Evolutionary conservation across 2,797 vertebrate genomes (phyloP), one percentile per base, ranked within the genome.

Genomic region (Neopelma chrysocephalum): DNA sequence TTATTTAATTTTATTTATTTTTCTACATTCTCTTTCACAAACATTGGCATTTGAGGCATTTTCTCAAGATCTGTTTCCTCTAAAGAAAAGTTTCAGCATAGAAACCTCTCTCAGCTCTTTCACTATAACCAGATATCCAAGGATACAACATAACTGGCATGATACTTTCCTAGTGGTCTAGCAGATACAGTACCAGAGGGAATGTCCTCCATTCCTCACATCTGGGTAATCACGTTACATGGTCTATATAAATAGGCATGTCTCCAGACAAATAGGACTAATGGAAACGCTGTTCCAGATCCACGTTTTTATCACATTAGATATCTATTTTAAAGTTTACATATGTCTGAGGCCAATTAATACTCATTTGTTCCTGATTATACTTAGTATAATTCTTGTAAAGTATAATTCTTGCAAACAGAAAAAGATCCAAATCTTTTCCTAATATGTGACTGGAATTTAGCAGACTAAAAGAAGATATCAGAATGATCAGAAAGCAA

Each of bases 161-260:
- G 7, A 7, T 50, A 47, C 22, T 66, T 78, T 84, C 36, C 13
- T 45, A 76, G 51, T 11, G 5, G 43, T 43, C 20, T 78, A 70
- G 62, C 12, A 68, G 26, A 57, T 13, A 40, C 6, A 51, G 23
- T 21, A 61, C 4, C 15, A 42, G 32, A 45, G 69, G 29, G 3
- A 72, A 81, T 66, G 57, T 66, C 11, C 19, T 70, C 5, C 23
- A 66, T 38, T 42, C 20, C 23, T 87, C 31, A n/a, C 0, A 3
- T 27, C 4, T 20, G 17, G 17, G 22, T 20, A 87, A 36, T 0
- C 1, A 53, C 0, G 0, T 56, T 48, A 72, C 22, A 53, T 1
- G 0, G 7, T 48, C 78, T 58, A 25, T 12, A 47, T 77, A 60
- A 75, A 75, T n/a, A 62, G 36, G 56, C 65, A 66, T 60, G 19